Conservation (phyloP, 2,113 vertebrate species). For the Baryphthengus martii region DNA sequence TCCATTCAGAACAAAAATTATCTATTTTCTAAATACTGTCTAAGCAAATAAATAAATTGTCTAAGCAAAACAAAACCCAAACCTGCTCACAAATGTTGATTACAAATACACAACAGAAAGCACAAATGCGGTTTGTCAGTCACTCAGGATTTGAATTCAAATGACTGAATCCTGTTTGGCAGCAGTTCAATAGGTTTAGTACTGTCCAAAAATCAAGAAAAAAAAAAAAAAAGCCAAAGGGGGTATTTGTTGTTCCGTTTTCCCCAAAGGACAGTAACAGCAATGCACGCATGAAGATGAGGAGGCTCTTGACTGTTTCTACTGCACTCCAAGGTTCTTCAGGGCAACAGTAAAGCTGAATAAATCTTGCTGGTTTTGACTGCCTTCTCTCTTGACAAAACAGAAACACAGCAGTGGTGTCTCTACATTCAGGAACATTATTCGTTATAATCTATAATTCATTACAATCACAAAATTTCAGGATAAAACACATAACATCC, state of each 20-base stretch:
- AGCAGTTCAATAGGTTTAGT: neutral
- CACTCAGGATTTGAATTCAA: neutral
- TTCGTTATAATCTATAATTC: neutral
- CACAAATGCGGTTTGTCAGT: neutral
- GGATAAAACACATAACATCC: neutral
- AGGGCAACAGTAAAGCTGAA: neutral
- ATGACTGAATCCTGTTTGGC: neutral
- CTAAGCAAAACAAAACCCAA: neutral
- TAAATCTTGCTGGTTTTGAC: neutral
- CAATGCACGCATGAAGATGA: neutral
- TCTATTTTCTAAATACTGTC: neutral
- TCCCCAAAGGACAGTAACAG: neutral
- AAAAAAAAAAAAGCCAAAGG: accelerated
- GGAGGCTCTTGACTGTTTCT: neutral
- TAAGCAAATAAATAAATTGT: too few species aligned
- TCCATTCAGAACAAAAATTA: neutral
- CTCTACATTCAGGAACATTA: neutral
- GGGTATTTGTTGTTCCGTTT: neutral
- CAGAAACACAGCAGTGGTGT: neutral
- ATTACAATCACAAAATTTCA: neutral
- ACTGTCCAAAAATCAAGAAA: neutral
- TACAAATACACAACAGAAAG: neutral
- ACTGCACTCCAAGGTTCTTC: neutral
- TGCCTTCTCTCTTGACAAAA: neutral
- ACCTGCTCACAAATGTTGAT: neutral